These are phyloP conservation scores for Crocallis elinguaria DNA, from an alignment of 2,888 invertebrate species.

Conservation along the genomic window DNA sequence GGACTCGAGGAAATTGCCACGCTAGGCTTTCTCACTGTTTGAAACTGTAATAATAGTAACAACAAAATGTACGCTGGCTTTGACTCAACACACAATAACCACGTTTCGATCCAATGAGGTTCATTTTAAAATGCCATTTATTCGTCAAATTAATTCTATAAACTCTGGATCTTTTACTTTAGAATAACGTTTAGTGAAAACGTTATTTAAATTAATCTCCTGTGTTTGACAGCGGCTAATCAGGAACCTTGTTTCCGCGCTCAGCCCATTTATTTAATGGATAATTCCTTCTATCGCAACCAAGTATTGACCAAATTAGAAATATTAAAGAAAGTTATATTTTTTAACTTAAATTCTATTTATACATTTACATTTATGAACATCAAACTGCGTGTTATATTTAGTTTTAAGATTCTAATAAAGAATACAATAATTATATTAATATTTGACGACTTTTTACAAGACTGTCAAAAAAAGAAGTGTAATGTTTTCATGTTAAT, in stretches of 20 bases:
- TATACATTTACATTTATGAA: too few relatives aligned
- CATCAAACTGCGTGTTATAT: too few relatives aligned
- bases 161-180: too few relatives aligned
- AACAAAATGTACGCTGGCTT: not conserved
- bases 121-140: not conserved
- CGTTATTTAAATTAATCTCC: slow-evolving; percentile 37
- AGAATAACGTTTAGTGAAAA: too few relatives aligned
- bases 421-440: too few relatives aligned
- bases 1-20: slow-evolving; percentile 46
- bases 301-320: not conserved
- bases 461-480: too few relatives aligned
- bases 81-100: too few relatives aligned
- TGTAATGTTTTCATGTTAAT: too few relatives aligned
- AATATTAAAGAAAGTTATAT: not conserved
- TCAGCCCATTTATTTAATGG: slow-evolving; percentile 43
- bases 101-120: too few relatives aligned
- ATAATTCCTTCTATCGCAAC: slow-evolving; percentile 30
- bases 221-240: slow-evolving; percentile 44
- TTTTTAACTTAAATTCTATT: not conserved
- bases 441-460: too few relatives aligned
- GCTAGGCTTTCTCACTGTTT: slow-evolving; percentile 49
- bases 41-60: slow-evolving; percentile 47
- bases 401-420: too few relatives aligned
- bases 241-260: slow-evolving; percentile 36
- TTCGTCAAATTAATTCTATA: too few relatives aligned